Conservation (phyloP, 2,113 vertebrate species). For the Eurypyga helias region DNA sequence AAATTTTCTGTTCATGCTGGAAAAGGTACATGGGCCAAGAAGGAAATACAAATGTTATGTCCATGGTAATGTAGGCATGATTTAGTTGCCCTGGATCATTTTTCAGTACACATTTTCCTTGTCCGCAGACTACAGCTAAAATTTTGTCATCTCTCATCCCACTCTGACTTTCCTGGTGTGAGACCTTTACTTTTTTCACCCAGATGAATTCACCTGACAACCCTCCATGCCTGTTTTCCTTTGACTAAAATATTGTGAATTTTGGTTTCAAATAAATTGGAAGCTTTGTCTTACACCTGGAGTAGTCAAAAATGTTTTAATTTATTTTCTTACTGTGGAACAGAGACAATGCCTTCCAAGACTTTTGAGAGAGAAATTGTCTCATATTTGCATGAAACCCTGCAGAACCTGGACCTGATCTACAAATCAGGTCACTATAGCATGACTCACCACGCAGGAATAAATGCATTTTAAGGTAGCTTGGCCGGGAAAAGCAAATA, state of each 20-base stretch:
- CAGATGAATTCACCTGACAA: not conserved
- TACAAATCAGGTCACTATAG: conserved; percentile 15
- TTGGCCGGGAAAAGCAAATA: conserved; percentile 46
- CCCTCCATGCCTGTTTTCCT: not conserved
- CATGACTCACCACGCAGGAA: conserved; percentile 24
- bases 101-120: not conserved
- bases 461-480: not conserved
- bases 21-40: not conserved
- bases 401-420: not conserved
- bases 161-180: not conserved
- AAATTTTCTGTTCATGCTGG: not conserved
- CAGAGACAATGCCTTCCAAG: not conserved
- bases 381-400: not conserved
- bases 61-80: not conserved
- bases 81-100: not conserved
- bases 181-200: not conserved
- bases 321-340: not conserved
- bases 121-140: not conserved
- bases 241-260: not conserved
- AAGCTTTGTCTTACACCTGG: not conserved
- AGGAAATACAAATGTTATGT: not conserved
- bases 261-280: not conserved
- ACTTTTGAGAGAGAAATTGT: not conserved
- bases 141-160: not conserved
- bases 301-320: not conserved